Conservation (phyloP, 2,113 vertebrate genomes). For the Acanthisitta chloris region DNA sequence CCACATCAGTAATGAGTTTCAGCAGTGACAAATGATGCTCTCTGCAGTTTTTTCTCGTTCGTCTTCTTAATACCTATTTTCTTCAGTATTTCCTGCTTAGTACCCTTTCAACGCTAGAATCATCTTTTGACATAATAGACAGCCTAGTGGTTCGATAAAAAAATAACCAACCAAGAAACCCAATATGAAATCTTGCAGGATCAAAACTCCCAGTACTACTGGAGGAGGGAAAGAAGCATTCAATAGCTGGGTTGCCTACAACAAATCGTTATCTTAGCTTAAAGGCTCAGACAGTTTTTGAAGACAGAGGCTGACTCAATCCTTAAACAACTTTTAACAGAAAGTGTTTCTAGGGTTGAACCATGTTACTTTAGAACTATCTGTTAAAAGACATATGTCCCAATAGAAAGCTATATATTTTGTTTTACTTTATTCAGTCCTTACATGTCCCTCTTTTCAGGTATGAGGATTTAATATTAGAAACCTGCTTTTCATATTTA, state of each 20-base stretch:
- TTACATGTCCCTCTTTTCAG: not conserved
- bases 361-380: not conserved
- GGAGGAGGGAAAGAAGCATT: not conserved
- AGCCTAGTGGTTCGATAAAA: not conserved
- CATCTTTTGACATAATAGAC: slow-evolving; percentile 22
- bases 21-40: slow-evolving; percentile 35
- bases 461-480: not conserved
- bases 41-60: slow-evolving; percentile 25
- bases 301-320: not conserved
- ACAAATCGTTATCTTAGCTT: not conserved
- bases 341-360: not conserved
- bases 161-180: too few relatives aligned
- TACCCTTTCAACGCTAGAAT: slow-evolving; percentile 50
- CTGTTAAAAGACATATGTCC: not conserved
- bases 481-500: not conserved
- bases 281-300: not conserved
- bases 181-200: not conserved
- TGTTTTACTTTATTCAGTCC: not conserved
- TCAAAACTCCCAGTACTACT: not conserved
- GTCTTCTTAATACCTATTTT: slow-evolving; percentile 41
- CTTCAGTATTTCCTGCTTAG: slow-evolving; percentile 29
- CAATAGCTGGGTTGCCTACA: not conserved
- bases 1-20: slow-evolving; percentile 21
- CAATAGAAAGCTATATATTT: not conserved
- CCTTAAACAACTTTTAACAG: not conserved